phyloP scores from a whole-genome alignment of 1,140 invertebrate genomes.

The Belonocnema kinseyi region DNA sequence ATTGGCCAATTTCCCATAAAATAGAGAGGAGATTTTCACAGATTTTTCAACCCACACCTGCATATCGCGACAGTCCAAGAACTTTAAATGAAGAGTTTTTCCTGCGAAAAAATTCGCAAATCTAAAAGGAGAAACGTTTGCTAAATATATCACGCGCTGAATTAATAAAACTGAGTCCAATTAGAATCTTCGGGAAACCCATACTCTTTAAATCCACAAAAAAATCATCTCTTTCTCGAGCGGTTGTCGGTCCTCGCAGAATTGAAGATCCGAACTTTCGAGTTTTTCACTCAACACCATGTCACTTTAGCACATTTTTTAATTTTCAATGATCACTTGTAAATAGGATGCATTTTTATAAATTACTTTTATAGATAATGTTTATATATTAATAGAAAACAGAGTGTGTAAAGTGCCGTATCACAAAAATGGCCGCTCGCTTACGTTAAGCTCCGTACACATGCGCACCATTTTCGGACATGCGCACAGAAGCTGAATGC shows the following conservation, averaged over 20 bases:
- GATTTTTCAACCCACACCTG: neutral
- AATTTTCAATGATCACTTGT: neutral
- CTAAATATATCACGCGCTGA: neutral
- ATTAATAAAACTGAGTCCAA: neutral
- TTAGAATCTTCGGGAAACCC: neutral
- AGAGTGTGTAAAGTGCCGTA: neutral
- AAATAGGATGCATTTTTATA: neutral
- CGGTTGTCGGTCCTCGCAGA: neutral
- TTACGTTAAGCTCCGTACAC: neutral
- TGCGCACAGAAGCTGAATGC: too few species aligned
- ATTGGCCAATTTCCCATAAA: neutral
- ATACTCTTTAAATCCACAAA: constrained; percentile 1
- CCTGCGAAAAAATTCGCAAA: neutral
- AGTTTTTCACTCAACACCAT: neutral
- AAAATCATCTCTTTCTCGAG: neutral
- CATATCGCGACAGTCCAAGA: neutral
- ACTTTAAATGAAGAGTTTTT: neutral
- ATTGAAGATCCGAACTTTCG: neutral
- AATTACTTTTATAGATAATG: neutral
- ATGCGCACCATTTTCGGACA: neutral
- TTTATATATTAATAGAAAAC: neutral
- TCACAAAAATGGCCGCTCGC: constrained; percentile 1
- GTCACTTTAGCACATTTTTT: constrained; percentile 4
- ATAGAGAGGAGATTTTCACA: constrained; percentile 4
- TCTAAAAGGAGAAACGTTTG: neutral